These are phyloP conservation scores for Dasypogon diadema DNA, from an alignment of 2,888 invertebrate species.

Conservation along the genomic window DNA sequence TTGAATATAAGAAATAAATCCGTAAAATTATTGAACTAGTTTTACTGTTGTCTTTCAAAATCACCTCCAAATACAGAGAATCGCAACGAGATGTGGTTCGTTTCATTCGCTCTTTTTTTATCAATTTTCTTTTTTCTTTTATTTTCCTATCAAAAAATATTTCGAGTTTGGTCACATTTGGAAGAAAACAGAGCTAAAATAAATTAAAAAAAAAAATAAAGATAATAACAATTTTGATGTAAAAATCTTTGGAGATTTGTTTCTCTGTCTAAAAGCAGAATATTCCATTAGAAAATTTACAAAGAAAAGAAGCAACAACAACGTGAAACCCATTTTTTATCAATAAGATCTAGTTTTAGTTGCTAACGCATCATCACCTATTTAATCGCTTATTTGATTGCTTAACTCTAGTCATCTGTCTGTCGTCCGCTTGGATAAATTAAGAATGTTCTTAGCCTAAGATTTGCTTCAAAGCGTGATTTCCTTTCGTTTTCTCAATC, in stretches of 20 bases:
- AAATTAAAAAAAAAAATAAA: constrained; percentile 22
- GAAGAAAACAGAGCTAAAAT: constrained; percentile 19
- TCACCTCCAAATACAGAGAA: constrained; percentile 16
- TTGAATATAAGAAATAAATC: constrained; percentile 38
- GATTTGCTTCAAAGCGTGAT: background rate
- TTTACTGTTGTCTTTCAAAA: constrained; percentile 36
- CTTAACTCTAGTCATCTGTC: background rate
- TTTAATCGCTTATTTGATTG: background rate
- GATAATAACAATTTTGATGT: constrained; percentile 46
- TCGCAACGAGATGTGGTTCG: too few species aligned
- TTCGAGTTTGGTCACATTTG: constrained; percentile 40
- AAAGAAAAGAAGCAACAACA: background rate
- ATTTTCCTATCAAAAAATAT: background rate
- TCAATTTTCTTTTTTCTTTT: background rate
- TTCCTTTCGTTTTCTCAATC: background rate
- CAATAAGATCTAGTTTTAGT: background rate
- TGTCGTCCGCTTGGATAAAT: background rate
- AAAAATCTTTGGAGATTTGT: constrained; percentile 42
- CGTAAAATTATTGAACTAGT: constrained; percentile 37
- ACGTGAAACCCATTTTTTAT: constrained; percentile 10
- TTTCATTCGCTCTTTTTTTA: too few species aligned
- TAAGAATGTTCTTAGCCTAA: background rate
- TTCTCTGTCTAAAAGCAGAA: constrained; percentile 24
- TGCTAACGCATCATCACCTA: constrained; percentile 21
- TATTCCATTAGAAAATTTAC: background rate